Evolutionary conservation across 2,797 vertebrate species (phyloP).

Genomic region (Stomatorhinus walkeri): DNA sequence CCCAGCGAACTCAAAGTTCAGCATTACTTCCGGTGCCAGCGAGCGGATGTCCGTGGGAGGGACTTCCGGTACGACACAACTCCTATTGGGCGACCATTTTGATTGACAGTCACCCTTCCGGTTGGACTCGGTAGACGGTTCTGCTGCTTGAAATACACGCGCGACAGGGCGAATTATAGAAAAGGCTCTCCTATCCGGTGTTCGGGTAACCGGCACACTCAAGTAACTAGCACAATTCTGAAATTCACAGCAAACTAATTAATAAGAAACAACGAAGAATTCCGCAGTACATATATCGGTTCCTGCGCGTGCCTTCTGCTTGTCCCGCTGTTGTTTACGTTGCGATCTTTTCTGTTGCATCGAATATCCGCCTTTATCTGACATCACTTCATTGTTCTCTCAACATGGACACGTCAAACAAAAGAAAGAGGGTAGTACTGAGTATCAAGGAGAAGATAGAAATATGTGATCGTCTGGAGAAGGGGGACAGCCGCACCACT

Average conservation of each 20-base stretch:
- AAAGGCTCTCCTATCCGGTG: neutral
- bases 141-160: neutral
- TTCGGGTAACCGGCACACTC: neutral
- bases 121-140: neutral
- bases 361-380: neutral
- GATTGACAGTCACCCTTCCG: neutral
- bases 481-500: neutral
- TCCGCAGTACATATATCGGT: neutral
- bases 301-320: neutral
- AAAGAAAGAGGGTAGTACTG: neutral
- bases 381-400: neutral
- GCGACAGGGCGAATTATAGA: neutral
- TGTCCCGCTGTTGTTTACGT: neutral
- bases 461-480: neutral
- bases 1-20: constrained; percentile 60
- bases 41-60: neutral
- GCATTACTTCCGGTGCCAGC: constrained; percentile 63
- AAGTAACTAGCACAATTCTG: neutral
- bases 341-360: neutral
- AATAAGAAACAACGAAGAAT: neutral
- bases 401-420: neutral
- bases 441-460: constrained; percentile 2
- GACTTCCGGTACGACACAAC: neutral
- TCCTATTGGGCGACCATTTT: neutral
- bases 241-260: neutral